Conservation (phyloP, 2,888 invertebrate species). For the Trissoscelio sp. region DNA sequence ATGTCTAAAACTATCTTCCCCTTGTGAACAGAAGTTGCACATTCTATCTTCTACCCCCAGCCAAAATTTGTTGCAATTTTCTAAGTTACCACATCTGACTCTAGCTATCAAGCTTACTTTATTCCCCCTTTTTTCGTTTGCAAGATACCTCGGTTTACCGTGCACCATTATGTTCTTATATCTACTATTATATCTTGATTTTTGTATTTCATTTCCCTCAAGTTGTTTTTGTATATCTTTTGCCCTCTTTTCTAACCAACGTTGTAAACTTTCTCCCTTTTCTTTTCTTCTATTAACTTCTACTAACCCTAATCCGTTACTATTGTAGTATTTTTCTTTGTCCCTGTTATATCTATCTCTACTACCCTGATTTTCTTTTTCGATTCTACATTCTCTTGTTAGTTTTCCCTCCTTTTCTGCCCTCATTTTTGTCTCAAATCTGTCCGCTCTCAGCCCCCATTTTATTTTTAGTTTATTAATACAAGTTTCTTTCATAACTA, state of each 20-base stretch:
- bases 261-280: neutral
- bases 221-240: neutral
- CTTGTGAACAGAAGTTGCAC: neutral
- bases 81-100: constrained; percentile 21
- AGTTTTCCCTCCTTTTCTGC: neutral
- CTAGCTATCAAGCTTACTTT: constrained; percentile 8
- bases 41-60: neutral
- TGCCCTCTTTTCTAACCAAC: neutral
- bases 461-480: neutral
- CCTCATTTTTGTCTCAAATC: neutral
- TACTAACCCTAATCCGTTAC: neutral
- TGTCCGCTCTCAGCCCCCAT: constrained; percentile 1
- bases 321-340: neutral
- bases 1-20: neutral
- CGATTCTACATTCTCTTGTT: neutral
- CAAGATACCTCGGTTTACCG: too few species aligned
- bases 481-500: constrained; percentile 6
- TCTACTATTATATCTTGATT: neutral
- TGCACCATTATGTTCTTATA: too few species aligned
- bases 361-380: neutral
- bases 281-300: neutral
- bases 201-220: constrained; percentile 1
- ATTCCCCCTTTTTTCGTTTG: neutral
- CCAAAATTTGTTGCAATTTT: constrained; percentile 7
- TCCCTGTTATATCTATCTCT: neutral